Evolutionary conservation across 2,113 vertebrate genomes (phyloP), one percentile per base, ranked within the genome.

Genomic region (Ameiurus melas): DNA sequence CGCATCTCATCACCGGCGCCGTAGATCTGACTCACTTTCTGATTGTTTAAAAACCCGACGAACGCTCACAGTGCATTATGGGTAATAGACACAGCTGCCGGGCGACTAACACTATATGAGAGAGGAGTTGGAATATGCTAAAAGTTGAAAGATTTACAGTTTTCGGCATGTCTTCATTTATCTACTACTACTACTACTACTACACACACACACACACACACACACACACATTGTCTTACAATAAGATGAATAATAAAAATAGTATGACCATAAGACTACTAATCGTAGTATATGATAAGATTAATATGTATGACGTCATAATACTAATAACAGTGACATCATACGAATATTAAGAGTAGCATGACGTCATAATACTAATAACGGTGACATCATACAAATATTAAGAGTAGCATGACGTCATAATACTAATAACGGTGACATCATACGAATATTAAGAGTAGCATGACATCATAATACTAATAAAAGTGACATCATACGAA

Each of bases 81-180:
- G 73, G 73, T 79, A 66, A 87, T n/a, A 39, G 8, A 51, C 71
- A 85, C 82, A 78, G 71, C 53, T 16, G 12, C 27, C 39, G 57
- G 17, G 33, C 0, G 33, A 39, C 33, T 73, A 22, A 39, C 70
- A 39, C 19, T 7, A 39, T 8, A 17, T 16, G 36, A 84, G 47
- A 60, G 87, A 88, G 87, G 91, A 78, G 90, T 92, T 92, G 92
- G 91, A 95, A 94, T 94, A 94, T 92, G 94, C 93, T 36, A 92
- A 94, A 95, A 93, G 87, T 94, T 93, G 93, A 93, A 94, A 94
- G 92, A 92, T 92, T 92, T 91, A 91, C 92, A 92, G 90, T 85
- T 30, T 90, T 90, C 87, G 90, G 84, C 86, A 91, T 91, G 47
- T 85, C 81, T 91, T 78, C 85, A 93, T 92, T 92, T 91, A 80